Percentiles rank a stretch among this genome's conserved stretches.
Evolutionary conservation across 2,797 vertebrate species (phyloP).

Genomic region (Australoheros facetus): DNA sequence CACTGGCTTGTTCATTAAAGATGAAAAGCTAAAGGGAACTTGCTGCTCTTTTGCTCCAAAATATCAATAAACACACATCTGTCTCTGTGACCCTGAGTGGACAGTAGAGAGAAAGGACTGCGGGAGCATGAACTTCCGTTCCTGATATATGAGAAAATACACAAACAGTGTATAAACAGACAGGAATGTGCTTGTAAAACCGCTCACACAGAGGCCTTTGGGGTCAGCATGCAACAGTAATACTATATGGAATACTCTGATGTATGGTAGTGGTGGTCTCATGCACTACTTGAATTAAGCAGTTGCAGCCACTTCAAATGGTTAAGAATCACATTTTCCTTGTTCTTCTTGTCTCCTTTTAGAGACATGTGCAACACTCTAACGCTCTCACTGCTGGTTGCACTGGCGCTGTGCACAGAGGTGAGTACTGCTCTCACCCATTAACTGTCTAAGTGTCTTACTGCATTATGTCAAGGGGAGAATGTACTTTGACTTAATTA

Average conservation of each 20-base stretch:
- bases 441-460: neutral
- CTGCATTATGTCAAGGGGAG: neutral
- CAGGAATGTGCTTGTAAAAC: neutral
- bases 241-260: neutral
- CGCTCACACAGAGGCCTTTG: neutral
- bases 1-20: constrained; percentile 15
- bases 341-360: constrained; percentile 15
- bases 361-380: constrained; percentile 71
- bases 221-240: neutral
- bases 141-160: constrained; percentile 52
- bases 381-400: constrained; percentile 47
- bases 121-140: constrained; percentile 66
- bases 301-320: neutral
- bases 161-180: constrained; percentile 30
- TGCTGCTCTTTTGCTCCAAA: constrained; percentile 29
- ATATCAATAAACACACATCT: constrained; percentile 58
- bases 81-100: constrained; percentile 55
- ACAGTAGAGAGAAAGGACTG: constrained; percentile 44
- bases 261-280: neutral
- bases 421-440: constrained; percentile 42
- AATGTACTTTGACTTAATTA: neutral
- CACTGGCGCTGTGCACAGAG: constrained; percentile 50
- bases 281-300: neutral
- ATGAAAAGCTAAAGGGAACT: constrained; percentile 41
- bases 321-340: neutral